Base-by-base conservation (phyloP, 2,888 invertebrate genomes). In the Matsumyia berberina region DNA sequence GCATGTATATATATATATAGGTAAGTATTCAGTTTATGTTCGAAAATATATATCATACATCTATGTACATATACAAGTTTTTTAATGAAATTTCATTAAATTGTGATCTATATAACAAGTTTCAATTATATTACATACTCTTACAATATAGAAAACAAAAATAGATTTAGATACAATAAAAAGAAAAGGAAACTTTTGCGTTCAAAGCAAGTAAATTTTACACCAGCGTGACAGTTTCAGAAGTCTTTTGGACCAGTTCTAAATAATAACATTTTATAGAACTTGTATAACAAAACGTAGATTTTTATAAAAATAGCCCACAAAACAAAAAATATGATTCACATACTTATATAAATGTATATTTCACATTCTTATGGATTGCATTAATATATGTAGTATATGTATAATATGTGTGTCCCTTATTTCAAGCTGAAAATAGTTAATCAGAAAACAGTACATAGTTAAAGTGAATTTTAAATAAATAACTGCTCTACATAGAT, bases 41-140 rank as follows among this genome's bases (percentile, higher is more conserved):
- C 33, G n/a, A n/a, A n/a, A 46, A 58, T 46, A 46, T 53, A 44
- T 55, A 31, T 11, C 44, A 57, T 15, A 31, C 37, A 35, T 69
- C 12, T 69, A 55, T 44, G 9, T 15, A 31, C 37, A 35, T 69
- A 8, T 69, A 55, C 35, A 6, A 72, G 24, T 72, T 66, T 60
- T 69, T 44, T 69, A 44, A 44, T 35, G 35, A 53, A 70, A 53
- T 78, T 55, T 70, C 62, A 62, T 78, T 78, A 5, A 69, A 70
- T 78, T 78, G 77, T 78, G 77, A 78, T 78, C 55, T 69, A 69
- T 42, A 69, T 62, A 62, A 62, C 69, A 77, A 60, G 69, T 70
- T 77, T 77, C 60, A 62, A 69, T 78, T 78, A 69, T 44, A 69
- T 78, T 62, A 62, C 62, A 70, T 62, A 60, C 37, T 53, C 77